A percentile compares a stretch with the other conserved stretches of the same genome.
These are phyloP conservation scores for Zaprionus africanus DNA, from an alignment of 1,140 invertebrate species.

Conservation along the genomic window DNA sequence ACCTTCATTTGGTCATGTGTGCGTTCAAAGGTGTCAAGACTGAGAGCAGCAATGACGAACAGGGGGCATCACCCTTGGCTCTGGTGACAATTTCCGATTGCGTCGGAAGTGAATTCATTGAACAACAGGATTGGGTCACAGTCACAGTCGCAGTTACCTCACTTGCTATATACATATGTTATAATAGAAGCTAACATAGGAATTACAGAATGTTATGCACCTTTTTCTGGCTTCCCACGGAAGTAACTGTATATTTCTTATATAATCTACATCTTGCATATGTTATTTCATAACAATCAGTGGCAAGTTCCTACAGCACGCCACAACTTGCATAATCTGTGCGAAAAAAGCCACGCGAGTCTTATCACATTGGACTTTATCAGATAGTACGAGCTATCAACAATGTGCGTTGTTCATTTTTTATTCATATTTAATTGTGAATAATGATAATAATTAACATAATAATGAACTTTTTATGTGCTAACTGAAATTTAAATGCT, in stretches of 20 bases:
- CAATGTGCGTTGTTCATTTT: background rate
- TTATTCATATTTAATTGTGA: background rate
- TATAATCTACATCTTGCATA: background rate
- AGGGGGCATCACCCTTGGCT: background rate
- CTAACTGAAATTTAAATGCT: background rate
- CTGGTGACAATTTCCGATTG: background rate
- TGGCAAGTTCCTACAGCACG: background rate
- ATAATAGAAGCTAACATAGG: too few relatives aligned
- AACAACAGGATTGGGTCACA: background rate
- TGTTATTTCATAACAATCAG: background rate
- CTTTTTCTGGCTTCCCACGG: background rate
- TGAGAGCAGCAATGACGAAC: background rate
- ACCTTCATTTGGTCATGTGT: conserved; percentile 16
- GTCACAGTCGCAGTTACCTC: background rate
- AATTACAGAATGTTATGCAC: background rate
- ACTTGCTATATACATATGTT: background rate
- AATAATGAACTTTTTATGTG: background rate
- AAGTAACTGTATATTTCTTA: background rate
- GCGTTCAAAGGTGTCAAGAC: conserved; percentile 7
- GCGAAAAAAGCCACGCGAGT: conserved; percentile 7
- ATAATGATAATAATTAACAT: background rate
- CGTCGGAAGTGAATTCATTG: background rate
- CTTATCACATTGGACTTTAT: background rate
- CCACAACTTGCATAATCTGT: background rate
- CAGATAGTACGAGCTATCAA: background rate